These are phyloP conservation scores for Poeciliopsis occidentalis DNA, from an alignment of 2,113 vertebrate genomes.

Conservation along the genomic window DNA sequence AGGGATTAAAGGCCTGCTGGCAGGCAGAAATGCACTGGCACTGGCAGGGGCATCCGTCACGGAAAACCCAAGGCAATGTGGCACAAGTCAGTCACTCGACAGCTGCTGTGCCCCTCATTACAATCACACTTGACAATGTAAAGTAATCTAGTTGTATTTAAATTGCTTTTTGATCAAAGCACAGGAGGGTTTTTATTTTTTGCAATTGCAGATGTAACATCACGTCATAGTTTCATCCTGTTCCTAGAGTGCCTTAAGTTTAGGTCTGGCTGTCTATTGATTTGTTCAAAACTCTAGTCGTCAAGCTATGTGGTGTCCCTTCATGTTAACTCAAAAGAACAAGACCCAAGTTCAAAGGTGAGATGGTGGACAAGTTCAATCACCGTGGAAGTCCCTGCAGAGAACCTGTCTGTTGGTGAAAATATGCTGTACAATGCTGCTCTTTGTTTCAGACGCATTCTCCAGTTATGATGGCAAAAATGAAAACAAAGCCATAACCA, in stretches of 20 bases:
- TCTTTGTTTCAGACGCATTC: conserved; percentile 69
- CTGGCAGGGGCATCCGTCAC: conserved; percentile 82
- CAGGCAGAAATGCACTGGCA: conserved; percentile 77
- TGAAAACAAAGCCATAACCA: conserved; percentile 67
- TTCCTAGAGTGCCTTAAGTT: background rate
- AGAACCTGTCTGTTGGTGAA: conserved; percentile 64
- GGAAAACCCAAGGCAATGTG: conserved; percentile 73
- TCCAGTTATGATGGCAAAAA: conserved; percentile 69
- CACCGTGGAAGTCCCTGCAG: conserved; percentile 56
- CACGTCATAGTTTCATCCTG: background rate
- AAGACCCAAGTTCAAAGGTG: conserved; percentile 67
- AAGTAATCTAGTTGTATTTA: conserved; percentile 11
- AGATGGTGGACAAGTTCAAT: conserved; percentile 60
- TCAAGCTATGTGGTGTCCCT: conserved; percentile 43
- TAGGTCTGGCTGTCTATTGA: background rate
- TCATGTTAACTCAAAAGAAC: conserved; percentile 74
- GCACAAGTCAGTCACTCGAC: conserved; percentile 77
- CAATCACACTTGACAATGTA: conserved; percentile 24
- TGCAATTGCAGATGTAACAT: background rate
- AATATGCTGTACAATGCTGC: conserved; percentile 67
- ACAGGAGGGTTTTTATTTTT: background rate
- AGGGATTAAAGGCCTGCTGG: conserved; percentile 84
- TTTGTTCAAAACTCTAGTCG: conserved; percentile 20
- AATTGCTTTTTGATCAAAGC: background rate
- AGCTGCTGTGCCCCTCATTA: conserved; percentile 45